phyloP scores from a whole-genome alignment of 2,797 vertebrate species.

The Semaprochilodus insignis region DNA sequence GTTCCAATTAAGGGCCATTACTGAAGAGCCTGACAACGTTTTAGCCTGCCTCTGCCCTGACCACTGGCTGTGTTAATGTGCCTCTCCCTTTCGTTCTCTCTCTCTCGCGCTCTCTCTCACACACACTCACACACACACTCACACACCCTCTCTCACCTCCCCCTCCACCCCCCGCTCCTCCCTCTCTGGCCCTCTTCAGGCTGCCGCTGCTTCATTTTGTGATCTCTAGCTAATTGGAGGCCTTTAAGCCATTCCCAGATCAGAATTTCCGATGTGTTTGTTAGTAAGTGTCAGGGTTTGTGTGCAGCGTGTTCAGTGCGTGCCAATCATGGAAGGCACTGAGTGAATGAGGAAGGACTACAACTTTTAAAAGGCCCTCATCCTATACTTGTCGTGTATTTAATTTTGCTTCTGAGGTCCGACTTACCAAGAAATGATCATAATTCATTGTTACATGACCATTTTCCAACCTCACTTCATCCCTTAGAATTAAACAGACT shows the following conservation, averaged over 20 bases:
- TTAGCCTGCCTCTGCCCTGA: conserved; percentile 34
- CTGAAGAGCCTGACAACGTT: conserved; percentile 46
- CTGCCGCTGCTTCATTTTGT: conserved; percentile 38
- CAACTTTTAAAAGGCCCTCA: neutral
- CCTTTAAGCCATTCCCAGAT: conserved; percentile 53
- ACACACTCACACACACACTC: neutral
- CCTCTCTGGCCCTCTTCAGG: conserved; percentile 12
- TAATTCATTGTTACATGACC: no score
- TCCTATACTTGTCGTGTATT: no score
- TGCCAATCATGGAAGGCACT: conserved; percentile 32
- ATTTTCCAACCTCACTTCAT: no score
- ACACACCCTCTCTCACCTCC: conserved; percentile 13
- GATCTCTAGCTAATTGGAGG: conserved; percentile 46
- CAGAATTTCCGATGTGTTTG: conserved; percentile 55
- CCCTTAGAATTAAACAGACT: no score
- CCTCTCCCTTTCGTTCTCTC: conserved; percentile 6
- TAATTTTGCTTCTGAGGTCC: no score
- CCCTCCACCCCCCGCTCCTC: neutral
- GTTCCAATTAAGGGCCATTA: conserved; percentile 58
- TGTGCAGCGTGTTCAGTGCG: conserved; percentile 15
- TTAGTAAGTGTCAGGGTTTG: conserved; percentile 53
- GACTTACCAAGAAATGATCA: no score
- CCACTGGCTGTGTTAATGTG: conserved; percentile 51
- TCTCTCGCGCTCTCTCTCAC: no score
- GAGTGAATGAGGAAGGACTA: neutral